phyloP scores from a whole-genome alignment of 2,113 vertebrate genomes.

The Lepus europaeus region DNA sequence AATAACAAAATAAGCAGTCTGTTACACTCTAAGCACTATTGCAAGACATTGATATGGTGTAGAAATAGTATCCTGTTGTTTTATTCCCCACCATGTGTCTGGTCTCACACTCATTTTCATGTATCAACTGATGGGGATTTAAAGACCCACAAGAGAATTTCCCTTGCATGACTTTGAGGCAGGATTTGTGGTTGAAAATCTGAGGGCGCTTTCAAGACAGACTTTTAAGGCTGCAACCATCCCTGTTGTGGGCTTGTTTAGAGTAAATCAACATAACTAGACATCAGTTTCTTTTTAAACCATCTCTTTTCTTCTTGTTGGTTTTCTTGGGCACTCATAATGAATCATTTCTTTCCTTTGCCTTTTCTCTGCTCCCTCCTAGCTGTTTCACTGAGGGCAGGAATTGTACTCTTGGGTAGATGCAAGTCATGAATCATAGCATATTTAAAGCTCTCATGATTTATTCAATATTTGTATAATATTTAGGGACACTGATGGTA shows the following conservation, averaged over 20 bases:
- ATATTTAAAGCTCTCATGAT: neutral
- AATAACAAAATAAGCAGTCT: slow-evolving; percentile 6
- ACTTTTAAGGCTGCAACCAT: neutral
- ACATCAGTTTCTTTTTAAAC: slow-evolving; percentile 49
- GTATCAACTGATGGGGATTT: slow-evolving; percentile 55
- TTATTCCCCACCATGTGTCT: neutral
- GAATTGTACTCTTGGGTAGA: slow-evolving; percentile 1
- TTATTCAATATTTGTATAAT: neutral
- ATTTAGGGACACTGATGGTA: neutral
- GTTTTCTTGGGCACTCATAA: slow-evolving; percentile 59
- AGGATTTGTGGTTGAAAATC: neutral
- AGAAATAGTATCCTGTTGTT: neutral
- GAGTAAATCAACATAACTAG: slow-evolving; percentile 66
- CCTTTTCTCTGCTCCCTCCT: neutral
- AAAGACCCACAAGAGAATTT: slow-evolving; percentile 55
- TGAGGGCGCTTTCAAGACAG: slow-evolving; percentile 25
- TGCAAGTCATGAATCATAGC: slow-evolving; percentile 5
- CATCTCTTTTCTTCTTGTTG: slow-evolving; percentile 64
- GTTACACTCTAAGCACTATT: slow-evolving; percentile 21
- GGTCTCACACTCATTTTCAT: neutral
- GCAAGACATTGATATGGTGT: neutral
- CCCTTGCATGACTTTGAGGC: neutral
- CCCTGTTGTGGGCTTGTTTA: slow-evolving; percentile 25
- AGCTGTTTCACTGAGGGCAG: neutral
- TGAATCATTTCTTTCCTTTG: slow-evolving; percentile 49